Conservation (phyloP, 2,113 vertebrate genomes). For the Callionymus lyra region DNA sequence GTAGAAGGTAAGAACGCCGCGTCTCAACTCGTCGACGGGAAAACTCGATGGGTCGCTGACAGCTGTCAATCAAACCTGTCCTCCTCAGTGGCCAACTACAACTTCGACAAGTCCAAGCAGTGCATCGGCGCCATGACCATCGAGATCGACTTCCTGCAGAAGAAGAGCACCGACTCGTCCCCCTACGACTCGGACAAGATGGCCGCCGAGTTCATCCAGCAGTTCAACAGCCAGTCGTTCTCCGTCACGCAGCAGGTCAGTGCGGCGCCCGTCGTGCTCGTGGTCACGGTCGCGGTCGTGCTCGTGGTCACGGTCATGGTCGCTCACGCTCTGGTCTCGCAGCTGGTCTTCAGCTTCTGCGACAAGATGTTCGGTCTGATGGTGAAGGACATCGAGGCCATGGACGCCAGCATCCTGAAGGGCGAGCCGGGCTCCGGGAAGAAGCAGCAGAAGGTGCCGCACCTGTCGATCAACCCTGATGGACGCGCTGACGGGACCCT, state of each 20-base stretch:
- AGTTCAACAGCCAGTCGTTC: conserved; percentile 94
- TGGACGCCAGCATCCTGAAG: conserved; percentile 93
- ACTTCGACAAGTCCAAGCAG: conserved; percentile 94
- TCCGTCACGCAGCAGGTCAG: conserved; percentile 86
- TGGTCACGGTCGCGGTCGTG: neutral
- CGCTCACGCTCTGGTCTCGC: conserved; percentile 8
- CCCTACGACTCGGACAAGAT: conserved; percentile 95
- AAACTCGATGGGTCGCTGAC: neutral
- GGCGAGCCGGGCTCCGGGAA: conserved; percentile 79
- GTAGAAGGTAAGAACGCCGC: conserved; percentile 75
- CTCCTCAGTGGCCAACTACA: conserved; percentile 76
- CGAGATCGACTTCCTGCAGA: conserved; percentile 96
- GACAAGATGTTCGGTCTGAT: conserved; percentile 91
- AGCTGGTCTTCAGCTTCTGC: conserved; percentile 94
- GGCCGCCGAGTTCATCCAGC: conserved; percentile 94
- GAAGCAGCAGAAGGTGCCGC: conserved; percentile 89
- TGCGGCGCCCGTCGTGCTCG: no score
- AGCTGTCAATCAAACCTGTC: neutral
- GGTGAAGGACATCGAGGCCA: conserved; percentile 92
- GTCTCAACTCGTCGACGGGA: neutral
- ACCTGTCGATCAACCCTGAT: neutral
- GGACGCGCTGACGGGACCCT: neutral
- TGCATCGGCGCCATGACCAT: conserved; percentile 93
- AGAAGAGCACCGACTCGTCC: conserved; percentile 89
- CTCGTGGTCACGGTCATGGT: neutral